Conservation (phyloP, 2,888 invertebrate genomes). For the Brachyptera risi region DNA sequence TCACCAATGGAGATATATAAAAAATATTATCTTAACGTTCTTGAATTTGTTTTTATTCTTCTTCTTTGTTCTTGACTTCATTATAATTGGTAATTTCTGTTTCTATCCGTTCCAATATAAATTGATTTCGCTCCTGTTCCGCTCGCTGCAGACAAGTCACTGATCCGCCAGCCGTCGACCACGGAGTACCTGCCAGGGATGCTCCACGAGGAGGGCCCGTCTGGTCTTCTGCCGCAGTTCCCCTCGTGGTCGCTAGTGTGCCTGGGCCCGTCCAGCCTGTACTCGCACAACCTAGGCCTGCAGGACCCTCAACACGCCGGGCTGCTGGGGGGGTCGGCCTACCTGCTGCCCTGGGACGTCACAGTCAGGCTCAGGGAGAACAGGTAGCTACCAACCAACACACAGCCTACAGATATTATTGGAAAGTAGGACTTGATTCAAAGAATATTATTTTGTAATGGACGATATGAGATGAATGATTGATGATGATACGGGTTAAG, state of each 20-base stretch:
- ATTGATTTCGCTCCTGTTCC: neutral
- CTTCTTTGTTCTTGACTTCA: neutral
- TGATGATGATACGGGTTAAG: too few species aligned
- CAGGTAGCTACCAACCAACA: too few species aligned
- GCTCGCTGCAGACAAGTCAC: conserved; percentile 50
- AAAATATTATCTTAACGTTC: too few species aligned
- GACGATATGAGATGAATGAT: too few species aligned
- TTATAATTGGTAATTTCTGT: too few species aligned
- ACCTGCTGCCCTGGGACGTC: conserved; percentile 91
- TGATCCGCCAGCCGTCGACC: conserved; percentile 70
- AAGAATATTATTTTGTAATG: too few species aligned
- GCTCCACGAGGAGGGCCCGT: conserved; percentile 75
- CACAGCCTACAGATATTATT: too few species aligned
- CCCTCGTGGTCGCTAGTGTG: conserved; percentile 89
- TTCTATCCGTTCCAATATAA: neutral
- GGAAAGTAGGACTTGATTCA: too few species aligned
- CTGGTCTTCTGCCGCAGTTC: conserved; percentile 74
- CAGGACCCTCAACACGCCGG: conserved; percentile 84
- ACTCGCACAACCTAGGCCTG: conserved; percentile 82
- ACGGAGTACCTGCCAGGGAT: conserved; percentile 90
- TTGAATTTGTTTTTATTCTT: too few species aligned
- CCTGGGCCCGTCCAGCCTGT: conserved; percentile 83
- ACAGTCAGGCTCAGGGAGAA: conserved; percentile 54
- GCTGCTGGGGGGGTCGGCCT: conserved; percentile 84
- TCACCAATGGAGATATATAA: too few species aligned